Evolutionary conservation across 2,113 vertebrate genomes (phyloP).

Genomic region (Neopipo cinnamomea): DNA sequence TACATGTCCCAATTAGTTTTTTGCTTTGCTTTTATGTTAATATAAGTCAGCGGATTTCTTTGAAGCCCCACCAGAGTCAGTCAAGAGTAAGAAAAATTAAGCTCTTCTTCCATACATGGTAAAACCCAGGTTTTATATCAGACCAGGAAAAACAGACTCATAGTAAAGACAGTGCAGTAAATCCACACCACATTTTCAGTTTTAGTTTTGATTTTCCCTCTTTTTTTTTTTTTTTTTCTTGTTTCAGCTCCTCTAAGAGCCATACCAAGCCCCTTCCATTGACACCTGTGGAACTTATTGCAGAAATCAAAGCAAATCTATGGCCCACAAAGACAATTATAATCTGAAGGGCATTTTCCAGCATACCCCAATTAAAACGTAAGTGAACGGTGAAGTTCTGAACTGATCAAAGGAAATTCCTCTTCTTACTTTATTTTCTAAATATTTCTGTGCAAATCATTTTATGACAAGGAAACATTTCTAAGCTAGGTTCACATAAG

Average conservation of each 20-base stretch:
- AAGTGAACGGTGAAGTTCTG: neutral
- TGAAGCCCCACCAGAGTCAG: neutral
- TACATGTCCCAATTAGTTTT: neutral
- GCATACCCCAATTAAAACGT: neutral
- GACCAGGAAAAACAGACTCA: neutral
- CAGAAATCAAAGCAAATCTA: neutral
- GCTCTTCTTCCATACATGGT: neutral
- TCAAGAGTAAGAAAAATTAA: neutral
- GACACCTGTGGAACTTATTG: neutral
- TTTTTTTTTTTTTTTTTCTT: neutral
- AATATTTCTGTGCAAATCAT: neutral
- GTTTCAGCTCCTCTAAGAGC: neutral
- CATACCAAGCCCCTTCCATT: neutral
- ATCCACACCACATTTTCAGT: neutral
- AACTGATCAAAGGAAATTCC: neutral
- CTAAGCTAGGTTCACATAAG: neutral
- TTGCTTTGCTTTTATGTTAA: neutral
- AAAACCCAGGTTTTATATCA: neutral
- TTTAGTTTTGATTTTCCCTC: neutral
- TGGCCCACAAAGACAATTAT: neutral
- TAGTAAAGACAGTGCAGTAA: neutral
- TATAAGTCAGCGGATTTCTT: neutral
- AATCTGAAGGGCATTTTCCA: neutral
- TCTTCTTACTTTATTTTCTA: neutral
- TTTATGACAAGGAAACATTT: neutral